phyloP scores from a whole-genome alignment of 2,888 invertebrate genomes.

The Cerastis rubricosa region DNA sequence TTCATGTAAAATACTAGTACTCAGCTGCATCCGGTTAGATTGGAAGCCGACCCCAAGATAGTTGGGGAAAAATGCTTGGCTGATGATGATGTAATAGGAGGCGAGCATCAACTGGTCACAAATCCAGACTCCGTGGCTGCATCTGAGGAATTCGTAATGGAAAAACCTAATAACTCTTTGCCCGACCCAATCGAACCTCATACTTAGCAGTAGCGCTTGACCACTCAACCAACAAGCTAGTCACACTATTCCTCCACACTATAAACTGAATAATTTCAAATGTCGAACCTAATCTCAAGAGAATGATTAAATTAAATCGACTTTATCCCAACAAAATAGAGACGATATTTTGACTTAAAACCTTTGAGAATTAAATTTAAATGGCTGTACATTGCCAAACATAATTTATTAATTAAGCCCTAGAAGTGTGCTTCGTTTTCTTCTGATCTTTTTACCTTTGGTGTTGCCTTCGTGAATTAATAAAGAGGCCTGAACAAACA shows the following conservation, averaged over 20 bases:
- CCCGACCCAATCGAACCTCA: too few relatives aligned
- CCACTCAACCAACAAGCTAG: too few relatives aligned
- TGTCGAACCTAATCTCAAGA: neutral
- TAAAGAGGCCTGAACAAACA: conserved; percentile 57
- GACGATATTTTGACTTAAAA: conserved; percentile 37
- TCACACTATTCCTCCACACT: neutral
- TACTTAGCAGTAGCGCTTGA: too few relatives aligned
- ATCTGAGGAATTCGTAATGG: too few relatives aligned
- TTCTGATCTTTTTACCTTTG: conserved; percentile 63
- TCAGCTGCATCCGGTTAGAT: too few relatives aligned
- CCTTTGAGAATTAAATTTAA: conserved; percentile 60
- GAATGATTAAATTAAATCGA: conserved; percentile 32
- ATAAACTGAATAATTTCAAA: conserved; percentile 11
- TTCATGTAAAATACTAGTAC: too few relatives aligned
- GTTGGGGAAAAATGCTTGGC: too few relatives aligned
- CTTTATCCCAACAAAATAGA: conserved; percentile 25
- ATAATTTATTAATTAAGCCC: conserved; percentile 65
- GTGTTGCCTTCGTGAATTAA: conserved; percentile 55
- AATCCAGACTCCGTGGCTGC: too few relatives aligned
- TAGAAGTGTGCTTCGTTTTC: conserved; percentile 50
- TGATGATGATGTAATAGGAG: too few relatives aligned
- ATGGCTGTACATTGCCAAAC: conserved; percentile 60
- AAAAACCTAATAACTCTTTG: too few relatives aligned
- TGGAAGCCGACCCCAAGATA: too few relatives aligned
- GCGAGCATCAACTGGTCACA: too few relatives aligned